Conservation (phyloP, 1,140 invertebrate species). For the Batillaria attramentaria region DNA sequence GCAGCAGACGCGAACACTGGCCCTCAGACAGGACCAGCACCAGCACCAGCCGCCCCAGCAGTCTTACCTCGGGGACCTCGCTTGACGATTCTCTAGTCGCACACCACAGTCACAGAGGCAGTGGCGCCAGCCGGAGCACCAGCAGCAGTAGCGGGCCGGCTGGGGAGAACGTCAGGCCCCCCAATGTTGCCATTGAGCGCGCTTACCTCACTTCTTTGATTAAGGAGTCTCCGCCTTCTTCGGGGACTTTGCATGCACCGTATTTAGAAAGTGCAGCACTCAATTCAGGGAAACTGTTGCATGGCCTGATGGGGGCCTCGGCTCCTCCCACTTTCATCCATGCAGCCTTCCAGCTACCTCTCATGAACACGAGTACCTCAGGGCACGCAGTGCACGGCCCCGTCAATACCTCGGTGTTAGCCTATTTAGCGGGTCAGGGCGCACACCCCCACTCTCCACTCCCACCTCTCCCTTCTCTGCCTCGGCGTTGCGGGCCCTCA, state of each 20-base stretch:
- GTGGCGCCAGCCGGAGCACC: background rate
- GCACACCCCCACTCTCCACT: constrained; percentile 18
- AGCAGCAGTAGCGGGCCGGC: background rate
- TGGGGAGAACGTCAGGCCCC: background rate
- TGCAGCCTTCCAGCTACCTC: constrained; percentile 42
- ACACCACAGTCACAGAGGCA: background rate
- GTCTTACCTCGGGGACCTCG: constrained; percentile 14
- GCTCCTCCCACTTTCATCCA: constrained; percentile 31
- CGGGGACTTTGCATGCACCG: background rate
- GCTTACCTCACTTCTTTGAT: constrained; percentile 34
- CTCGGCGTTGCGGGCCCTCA: constrained; percentile 24
- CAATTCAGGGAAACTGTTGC: constrained; percentile 33
- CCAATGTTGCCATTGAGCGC: constrained; percentile 18
- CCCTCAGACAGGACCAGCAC: background rate
- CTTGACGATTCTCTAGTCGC: background rate
- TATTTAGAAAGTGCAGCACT: constrained; percentile 26
- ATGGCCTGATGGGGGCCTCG: constrained; percentile 14
- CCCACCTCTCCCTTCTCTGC: constrained; percentile 20
- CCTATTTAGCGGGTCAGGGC: constrained; percentile 29
- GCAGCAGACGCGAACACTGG: background rate
- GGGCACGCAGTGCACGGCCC: constrained; percentile 9
- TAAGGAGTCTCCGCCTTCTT: constrained; percentile 23
- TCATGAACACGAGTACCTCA: constrained; percentile 36
- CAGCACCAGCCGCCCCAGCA: background rate
- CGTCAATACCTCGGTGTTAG: constrained; percentile 27